phyloP scores from a whole-genome alignment of 2,113 vertebrate species.

The Gorsachius goisagi region DNA sequence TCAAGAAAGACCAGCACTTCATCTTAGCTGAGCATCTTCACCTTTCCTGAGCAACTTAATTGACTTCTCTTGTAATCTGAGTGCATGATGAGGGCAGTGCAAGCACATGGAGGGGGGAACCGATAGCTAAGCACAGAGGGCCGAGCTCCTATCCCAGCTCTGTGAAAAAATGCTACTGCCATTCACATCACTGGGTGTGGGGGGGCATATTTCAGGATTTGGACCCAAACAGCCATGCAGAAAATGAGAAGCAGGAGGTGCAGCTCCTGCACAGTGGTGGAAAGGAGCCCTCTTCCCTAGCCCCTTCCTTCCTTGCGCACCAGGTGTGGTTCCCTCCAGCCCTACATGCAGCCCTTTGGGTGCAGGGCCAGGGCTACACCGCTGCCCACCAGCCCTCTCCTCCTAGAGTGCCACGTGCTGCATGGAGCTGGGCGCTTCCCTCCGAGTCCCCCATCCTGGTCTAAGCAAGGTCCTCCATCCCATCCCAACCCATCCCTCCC shows the following conservation, averaged over 20 bases:
- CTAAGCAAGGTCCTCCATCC: neutral
- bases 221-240: neutral
- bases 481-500: neutral
- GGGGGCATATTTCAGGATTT: neutral
- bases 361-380: rapidly evolving
- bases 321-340: neutral
- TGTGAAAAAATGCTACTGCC: neutral
- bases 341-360: neutral
- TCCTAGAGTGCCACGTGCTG: neutral
- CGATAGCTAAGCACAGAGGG: neutral
- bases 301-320: neutral
- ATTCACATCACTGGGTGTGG: neutral
- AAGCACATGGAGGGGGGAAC: neutral
- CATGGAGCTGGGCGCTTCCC: rapidly evolving
- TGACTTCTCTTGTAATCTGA: neutral
- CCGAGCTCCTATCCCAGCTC: neutral
- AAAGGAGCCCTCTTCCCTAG: neutral
- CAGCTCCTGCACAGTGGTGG: neutral
- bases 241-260: neutral
- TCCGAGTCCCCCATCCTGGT: neutral
- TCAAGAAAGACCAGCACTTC: neutral
- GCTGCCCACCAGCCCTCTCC: neutral
- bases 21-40: neutral
- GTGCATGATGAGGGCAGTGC: neutral
- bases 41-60: neutral